These are phyloP conservation scores for Drosophila yakuba DNA, from an alignment of 1,140 invertebrate species.

Conservation along the genomic window DNA sequence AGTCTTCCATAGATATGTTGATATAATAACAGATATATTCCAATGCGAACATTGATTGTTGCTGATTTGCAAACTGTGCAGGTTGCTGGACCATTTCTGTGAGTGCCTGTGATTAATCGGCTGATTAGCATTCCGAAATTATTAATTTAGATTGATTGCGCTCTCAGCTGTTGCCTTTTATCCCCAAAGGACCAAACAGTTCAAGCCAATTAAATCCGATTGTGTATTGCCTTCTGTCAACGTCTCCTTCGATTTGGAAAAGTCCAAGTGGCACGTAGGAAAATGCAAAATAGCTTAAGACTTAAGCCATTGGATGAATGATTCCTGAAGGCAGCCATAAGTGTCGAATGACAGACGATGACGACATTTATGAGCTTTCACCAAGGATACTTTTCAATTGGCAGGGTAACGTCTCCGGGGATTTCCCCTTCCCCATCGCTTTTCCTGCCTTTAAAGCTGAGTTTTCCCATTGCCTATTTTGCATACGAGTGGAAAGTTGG, in stretches of 20 bases:
- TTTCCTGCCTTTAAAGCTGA: background rate
- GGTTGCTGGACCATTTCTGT: conserved; percentile 13
- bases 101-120: conserved; percentile 33
- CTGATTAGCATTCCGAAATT: conserved; percentile 22
- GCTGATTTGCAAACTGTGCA: conserved; percentile 15
- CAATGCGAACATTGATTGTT: conserved; percentile 14
- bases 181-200: conserved; percentile 11
- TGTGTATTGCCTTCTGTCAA: conserved; percentile 23
- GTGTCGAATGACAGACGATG: conserved; percentile 37
- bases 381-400: conserved; percentile 38
- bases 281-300: conserved; percentile 32
- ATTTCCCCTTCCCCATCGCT: conserved; percentile 1
- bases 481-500: conserved; percentile 4
- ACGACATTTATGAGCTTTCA: conserved; percentile 44
- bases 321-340: conserved; percentile 28
- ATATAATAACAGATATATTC: background rate
- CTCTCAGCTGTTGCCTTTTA: conserved; percentile 30
- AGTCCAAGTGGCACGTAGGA: background rate
- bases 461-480: conserved; percentile 29
- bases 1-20: too few species aligned
- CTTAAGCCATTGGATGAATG: conserved; percentile 32
- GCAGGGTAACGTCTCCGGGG: conserved; percentile 11
- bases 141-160: conserved; percentile 40
- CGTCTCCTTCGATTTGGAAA: background rate
- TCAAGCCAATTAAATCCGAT: conserved; percentile 44